These are phyloP conservation scores for Euura lappo DNA, from an alignment of 1,140 invertebrate species.

Conservation along the genomic window DNA sequence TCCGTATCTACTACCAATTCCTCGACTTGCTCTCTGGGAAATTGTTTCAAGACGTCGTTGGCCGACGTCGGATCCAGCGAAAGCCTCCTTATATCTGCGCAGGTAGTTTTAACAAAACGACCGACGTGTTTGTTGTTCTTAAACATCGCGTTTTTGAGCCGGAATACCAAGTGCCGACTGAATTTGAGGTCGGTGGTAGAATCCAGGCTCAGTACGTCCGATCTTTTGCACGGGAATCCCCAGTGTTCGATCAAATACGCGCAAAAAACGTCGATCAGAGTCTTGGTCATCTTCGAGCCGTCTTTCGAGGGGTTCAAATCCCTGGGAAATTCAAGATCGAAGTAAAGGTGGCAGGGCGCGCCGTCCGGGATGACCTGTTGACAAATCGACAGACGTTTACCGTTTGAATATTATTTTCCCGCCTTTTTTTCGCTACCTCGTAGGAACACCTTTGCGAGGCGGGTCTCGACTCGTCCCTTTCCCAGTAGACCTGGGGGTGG, in stretches of 20 bases:
- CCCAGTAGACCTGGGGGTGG: slow-evolving; percentile 66
- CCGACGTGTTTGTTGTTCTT: slow-evolving; percentile 66
- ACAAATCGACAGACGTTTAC: neutral
- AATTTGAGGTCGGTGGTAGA: slow-evolving; percentile 69
- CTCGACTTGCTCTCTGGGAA: slow-evolving; percentile 36
- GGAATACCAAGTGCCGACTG: slow-evolving; percentile 71
- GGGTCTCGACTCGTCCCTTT: slow-evolving; percentile 49
- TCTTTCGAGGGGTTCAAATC: slow-evolving; percentile 59
- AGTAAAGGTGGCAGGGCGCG: slow-evolving; percentile 69
- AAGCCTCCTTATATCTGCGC: slow-evolving; percentile 44
- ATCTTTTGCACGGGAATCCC: slow-evolving; percentile 47
- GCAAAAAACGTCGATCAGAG: slow-evolving; percentile 62
- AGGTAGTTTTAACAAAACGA: slow-evolving; percentile 62
- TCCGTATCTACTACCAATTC: slow-evolving; percentile 49
- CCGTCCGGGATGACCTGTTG: slow-evolving; percentile 65
- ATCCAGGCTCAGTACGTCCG: slow-evolving; percentile 66
- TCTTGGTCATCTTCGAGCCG: slow-evolving; percentile 62
- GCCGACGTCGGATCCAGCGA: slow-evolving; percentile 15
- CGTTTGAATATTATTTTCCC: neutral
- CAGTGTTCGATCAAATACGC: slow-evolving; percentile 58
- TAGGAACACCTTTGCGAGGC: slow-evolving; percentile 60
- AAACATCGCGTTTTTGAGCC: slow-evolving; percentile 61
- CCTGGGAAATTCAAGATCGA: slow-evolving; percentile 70
- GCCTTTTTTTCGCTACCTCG: slow-evolving; percentile 50
- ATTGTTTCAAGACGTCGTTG: slow-evolving; percentile 41